Evolutionary conservation across 2,888 invertebrate genomes (phyloP), one percentile per base, ranked within the genome.

Genomic region (Aphodius granarius): DNA sequence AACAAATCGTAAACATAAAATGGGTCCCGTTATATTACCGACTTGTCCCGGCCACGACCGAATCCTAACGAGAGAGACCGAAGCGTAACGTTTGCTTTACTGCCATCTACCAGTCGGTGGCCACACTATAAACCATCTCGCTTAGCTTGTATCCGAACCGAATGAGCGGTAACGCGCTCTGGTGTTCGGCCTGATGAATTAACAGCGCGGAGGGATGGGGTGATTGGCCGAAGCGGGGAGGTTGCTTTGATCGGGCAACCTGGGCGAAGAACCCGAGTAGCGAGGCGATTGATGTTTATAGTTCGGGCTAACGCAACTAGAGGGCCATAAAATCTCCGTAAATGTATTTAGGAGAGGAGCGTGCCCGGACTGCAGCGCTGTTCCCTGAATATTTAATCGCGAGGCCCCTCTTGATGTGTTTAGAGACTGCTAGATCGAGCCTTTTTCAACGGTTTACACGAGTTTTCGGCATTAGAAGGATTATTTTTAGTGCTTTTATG

Each of bases 51-150:
- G 73, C 80, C 65, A 78, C 75, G 77, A 73, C 73, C 70, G 72
- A 75, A 70, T 74, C 77, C 72, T 72, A 75, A 73, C 68, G 73
- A 76, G 76, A 43, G 43, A 43, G 43, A 43, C 43, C 43, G 43
- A 43, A 43, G 9, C 43, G 43, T 43, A 43, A 43, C 43, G 43
- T 43, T 43, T 43, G 43, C 43, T 73, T 73, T 65, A 75, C 78
- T 83, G 86, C 87, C 87, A 86, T 82, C 86, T 86, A 86, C 81
- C 82, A 82, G 84, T 82, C 83, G 83, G 83, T 82, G 80, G 85
- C 83, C 81, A 80, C 84, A 86, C 86, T 86, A 80, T 81, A 80
- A 81, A 79, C 75, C 72, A 71, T 75, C 71, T 71, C 73, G 74
- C 21, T 75, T 77, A 78, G 78, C 72, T 62, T 74, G 78, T 78